A percentile compares a stretch with the other conserved stretches of the same genome.
phyloP scores from a whole-genome alignment of 1,140 invertebrate species.

The Lasaia peninsularis region DNA sequence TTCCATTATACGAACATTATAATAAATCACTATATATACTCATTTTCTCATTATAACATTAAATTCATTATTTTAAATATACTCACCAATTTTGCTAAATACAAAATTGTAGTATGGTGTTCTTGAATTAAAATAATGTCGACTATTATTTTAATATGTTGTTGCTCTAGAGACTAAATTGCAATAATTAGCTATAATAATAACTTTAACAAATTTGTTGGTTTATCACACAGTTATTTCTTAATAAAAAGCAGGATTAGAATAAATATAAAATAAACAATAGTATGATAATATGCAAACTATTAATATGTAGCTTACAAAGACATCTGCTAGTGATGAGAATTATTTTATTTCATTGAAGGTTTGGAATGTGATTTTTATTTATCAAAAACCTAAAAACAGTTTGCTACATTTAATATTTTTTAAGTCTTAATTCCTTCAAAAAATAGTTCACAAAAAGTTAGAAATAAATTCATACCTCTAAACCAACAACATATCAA shows the following conservation, averaged over 20 bases:
- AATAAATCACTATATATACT: neutral
- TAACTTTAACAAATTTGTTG: too few species aligned
- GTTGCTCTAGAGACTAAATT: neutral
- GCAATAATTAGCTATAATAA: neutral
- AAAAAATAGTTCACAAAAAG: too few species aligned
- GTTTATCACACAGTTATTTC: too few species aligned
- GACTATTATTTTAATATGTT: neutral
- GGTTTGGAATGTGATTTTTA: slow-evolving; percentile 1
- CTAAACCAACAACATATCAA: neutral
- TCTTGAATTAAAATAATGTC: slow-evolving; percentile 1
- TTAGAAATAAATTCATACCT: neutral
- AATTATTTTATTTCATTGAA: neutral
- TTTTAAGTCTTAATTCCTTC: too few species aligned
- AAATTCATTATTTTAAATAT: slow-evolving; percentile 15
- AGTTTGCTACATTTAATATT: neutral
- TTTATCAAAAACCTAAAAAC: neutral
- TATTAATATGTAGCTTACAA: neutral
- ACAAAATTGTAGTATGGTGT: slow-evolving; percentile 21
- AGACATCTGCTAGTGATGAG: neutral
- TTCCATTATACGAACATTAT: neutral
- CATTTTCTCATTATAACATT: slow-evolving; percentile 6
- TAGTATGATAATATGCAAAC: too few species aligned
- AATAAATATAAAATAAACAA: neutral
- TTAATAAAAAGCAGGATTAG: too few species aligned
- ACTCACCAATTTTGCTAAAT: slow-evolving; percentile 16